Evolutionary conservation across 2,113 vertebrate species (phyloP).

Genomic region (Plecotus auritus): DNA sequence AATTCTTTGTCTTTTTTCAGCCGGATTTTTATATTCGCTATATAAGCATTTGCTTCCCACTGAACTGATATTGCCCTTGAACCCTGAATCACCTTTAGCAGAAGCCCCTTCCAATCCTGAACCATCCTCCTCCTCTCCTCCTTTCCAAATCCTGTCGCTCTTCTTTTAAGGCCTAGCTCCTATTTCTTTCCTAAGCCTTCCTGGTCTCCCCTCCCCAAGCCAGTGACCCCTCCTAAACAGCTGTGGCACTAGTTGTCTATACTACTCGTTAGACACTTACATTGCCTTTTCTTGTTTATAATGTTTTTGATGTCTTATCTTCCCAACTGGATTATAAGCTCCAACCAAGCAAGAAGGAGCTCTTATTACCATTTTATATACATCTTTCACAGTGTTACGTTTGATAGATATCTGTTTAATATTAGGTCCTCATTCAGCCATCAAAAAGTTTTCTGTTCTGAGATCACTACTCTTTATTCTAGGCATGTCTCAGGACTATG

Average conservation of each 20-base stretch:
- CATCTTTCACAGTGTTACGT: conserved; percentile 33
- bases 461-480: conserved; percentile 56
- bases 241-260: not conserved
- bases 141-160: not conserved
- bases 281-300: conserved; percentile 6
- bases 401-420: conserved; percentile 69
- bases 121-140: not conserved
- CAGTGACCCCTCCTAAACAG: not conserved
- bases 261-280: not conserved
- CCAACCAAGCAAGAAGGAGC: conserved; percentile 42
- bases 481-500: conserved; percentile 43
- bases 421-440: conserved; percentile 54
- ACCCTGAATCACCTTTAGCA: not conserved
- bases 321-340: not conserved
- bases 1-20: conserved; percentile 8
- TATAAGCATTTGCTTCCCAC: not conserved
- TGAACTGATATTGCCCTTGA: not conserved
- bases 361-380: conserved; percentile 63
- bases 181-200: not conserved
- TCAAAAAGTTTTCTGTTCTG: conserved; percentile 56
- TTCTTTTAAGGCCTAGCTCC: not conserved
- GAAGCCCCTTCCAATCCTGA: not conserved
- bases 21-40: not conserved
- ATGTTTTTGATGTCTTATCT: conserved; percentile 40
- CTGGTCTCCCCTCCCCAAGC: not conserved